Evolutionary conservation across 2,113 vertebrate species (phyloP).

Genomic region (human): GRCh38 chr18:36471501-36472000

Average conservation of each 20-base stretch:
- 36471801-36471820: conserved; percentile 24
- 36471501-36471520: neutral
- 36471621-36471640: conserved; percentile 67
- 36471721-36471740: neutral
- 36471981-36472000: neutral
- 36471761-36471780: neutral
- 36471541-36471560: neutral
- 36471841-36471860: neutral
- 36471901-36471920: conserved; percentile 31
- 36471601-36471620: conserved; percentile 63
- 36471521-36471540: neutral
- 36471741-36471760: neutral
- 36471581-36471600: conserved; percentile 55
- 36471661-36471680: conserved; percentile 24
- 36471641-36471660: conserved; percentile 38
- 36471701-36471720: conserved; percentile 7
- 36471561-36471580: conserved; percentile 3
- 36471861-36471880: conserved; percentile 2
- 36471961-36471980: neutral
- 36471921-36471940: neutral
- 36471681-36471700: conserved; percentile 33
- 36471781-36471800: neutral
- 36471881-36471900: conserved; percentile 26
- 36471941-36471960: neutral
- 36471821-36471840: neutral